Evolutionary conservation across 2,797 vertebrate species (phyloP).

Genomic region (Lophotriccus pileatus): DNA sequence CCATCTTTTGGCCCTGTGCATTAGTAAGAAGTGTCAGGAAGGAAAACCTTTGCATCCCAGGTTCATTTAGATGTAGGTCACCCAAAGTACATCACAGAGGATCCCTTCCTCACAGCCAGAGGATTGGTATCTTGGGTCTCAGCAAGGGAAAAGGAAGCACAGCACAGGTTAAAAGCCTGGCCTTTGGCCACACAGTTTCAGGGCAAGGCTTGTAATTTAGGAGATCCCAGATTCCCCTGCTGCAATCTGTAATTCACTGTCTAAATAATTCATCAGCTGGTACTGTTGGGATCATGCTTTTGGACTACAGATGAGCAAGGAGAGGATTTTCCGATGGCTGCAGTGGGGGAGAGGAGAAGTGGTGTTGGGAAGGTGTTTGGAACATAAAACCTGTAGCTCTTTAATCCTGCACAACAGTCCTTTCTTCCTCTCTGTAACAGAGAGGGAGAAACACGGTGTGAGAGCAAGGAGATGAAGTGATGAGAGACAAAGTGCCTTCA

Average conservation of each 20-base stretch:
- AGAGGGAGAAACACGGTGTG: not conserved
- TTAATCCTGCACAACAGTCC: not conserved
- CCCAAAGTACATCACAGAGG: not conserved
- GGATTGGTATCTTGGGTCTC: not conserved
- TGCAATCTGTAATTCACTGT: not conserved
- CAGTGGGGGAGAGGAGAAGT: not conserved
- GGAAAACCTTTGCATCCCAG: not conserved
- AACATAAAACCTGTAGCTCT: not conserved
- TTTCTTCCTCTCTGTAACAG: not conserved
- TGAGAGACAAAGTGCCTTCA: not conserved
- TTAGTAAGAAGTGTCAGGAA: not conserved
- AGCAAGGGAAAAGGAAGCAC: not conserved
- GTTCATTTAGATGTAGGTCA: not conserved
- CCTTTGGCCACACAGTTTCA: not conserved
- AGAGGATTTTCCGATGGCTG: not conserved
- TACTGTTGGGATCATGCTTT: not conserved
- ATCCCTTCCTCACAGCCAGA: not conserved
- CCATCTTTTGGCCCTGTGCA: not conserved
- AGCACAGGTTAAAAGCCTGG: not conserved
- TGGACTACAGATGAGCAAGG: constrained; percentile 12
- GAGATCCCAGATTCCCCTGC: constrained; percentile 6
- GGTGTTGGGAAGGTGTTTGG: not conserved
- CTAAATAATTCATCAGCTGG: constrained; percentile 40
- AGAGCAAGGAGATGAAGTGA: not conserved
- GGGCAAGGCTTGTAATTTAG: not conserved